Evolutionary conservation across 2,797 vertebrate species (phyloP), one percentile per base, ranked within the genome.

Genomic region (Arctocebus calabarensis): DNA sequence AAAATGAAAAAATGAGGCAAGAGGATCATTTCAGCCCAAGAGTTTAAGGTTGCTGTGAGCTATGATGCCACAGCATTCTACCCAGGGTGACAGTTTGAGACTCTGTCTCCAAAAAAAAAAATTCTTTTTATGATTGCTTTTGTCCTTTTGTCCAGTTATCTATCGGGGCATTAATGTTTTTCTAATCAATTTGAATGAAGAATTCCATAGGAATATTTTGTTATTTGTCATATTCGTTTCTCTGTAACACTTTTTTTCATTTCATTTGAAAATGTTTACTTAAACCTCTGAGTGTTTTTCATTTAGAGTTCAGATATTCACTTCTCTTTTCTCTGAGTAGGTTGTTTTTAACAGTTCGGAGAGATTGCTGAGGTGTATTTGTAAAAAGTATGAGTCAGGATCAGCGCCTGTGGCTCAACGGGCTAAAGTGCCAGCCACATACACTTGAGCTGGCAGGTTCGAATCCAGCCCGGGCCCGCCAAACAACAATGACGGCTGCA

Each of bases 251-350:
- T 84, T 78, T 19, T 32, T 88, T 82, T 81, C 70, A 17, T 10
- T 10, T 43, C 25, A 20, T 66, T 87, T 84, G 55, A 91, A 92
- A 92, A 79, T 20, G 7, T 83, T 81, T 94, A 66, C 83, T 68
- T 91, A 94, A 96, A 78, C 27, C 29, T n/a, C 37, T 66, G 11
- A 1, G 19, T 70, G 25, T 82, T 88, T 85, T 93, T 86, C 83
- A 48, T 17, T 16, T 52, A 22, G 61, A 78, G 34, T 68, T 61
- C 86, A 92, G 43, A 64, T 23, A n/a, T 22, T 75, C 43, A 59
- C 45, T 89, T 89, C 84, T 64, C 37, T 59, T 95, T 94, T 48
- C 82, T 79, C 34, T 1, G 20, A 78, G 34, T 61, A 88, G 68
- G 34, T 22, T 62, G n/a, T n/a, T 78, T 85, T 95, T 59, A 82